Evolutionary conservation across 1,140 invertebrate species (phyloP).

Genomic region (Drosophila ohnishii): DNA sequence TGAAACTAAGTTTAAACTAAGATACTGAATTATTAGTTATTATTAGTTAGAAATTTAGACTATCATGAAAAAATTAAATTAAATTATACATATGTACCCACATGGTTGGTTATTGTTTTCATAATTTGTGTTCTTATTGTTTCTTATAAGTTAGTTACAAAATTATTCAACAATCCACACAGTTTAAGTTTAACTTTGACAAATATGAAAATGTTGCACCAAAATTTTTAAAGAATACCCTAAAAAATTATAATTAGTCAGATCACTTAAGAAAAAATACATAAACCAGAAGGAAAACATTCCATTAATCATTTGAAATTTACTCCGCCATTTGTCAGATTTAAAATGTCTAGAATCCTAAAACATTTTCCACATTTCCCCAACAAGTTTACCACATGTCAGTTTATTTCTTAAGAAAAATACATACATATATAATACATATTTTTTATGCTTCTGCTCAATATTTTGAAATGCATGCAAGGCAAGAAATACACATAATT

Average conservation of each 20-base stretch:
- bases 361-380: slow-evolving; percentile 12
- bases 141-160: not conserved
- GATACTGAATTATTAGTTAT: not conserved
- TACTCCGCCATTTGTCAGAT: slow-evolving; percentile 25
- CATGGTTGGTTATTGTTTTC: not conserved
- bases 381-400: slow-evolving; percentile 19
- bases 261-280: slow-evolving; percentile 17
- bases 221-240: not conserved
- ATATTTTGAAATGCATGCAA: slow-evolving; percentile 45
- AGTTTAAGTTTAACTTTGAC: slow-evolving; percentile 5
- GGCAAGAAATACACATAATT: slow-evolving; percentile 69
- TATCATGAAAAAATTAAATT: not conserved
- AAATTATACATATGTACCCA: not conserved
- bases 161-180: not conserved
- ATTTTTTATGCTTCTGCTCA: slow-evolving; percentile 24
- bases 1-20: not conserved
- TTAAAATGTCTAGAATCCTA: slow-evolving; percentile 6
- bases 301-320: slow-evolving; percentile 39
- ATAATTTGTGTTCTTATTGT: not conserved
- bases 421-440: slow-evolving; percentile 13
- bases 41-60: not conserved
- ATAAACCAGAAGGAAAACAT: slow-evolving; percentile 8
- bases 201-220: slow-evolving; percentile 11
- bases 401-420: slow-evolving; percentile 20
- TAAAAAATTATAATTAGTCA: slow-evolving; percentile 18